Evolutionary conservation across 2,797 vertebrate genomes (phyloP).

Genomic region (Pseudochirops corinnae): DNA sequence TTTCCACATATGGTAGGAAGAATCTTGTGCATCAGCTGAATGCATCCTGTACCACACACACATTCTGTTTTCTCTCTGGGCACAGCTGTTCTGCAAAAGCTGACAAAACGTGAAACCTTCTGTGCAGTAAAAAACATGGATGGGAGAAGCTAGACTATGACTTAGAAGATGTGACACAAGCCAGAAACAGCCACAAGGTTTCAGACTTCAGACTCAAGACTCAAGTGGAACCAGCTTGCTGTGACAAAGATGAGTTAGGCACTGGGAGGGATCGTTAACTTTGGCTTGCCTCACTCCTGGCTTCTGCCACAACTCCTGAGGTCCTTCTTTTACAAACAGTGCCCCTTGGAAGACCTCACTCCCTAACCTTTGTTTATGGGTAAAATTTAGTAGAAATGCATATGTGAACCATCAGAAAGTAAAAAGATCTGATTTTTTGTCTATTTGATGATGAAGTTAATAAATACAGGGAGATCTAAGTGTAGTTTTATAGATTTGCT

Average conservation of each 20-base stretch:
- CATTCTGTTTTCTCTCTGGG: conserved; percentile 88
- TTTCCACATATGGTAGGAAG: conserved; percentile 86
- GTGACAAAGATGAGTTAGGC: conserved; percentile 72
- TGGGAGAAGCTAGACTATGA: conserved; percentile 83
- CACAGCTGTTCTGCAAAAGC: conserved; percentile 88
- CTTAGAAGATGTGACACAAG: conserved; percentile 72
- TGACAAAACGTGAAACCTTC: conserved; percentile 88
- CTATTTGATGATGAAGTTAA: background rate
- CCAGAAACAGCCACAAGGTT: conserved; percentile 75
- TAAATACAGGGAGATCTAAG: background rate
- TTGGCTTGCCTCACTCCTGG: background rate
- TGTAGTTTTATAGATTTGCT: conserved; percentile 32
- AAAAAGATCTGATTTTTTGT: background rate
- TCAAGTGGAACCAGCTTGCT: conserved; percentile 34
- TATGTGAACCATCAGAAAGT: background rate
- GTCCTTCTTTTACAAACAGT: conserved; percentile 6
- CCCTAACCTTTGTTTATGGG: background rate
- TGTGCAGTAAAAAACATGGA: conserved; percentile 86
- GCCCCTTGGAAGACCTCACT: background rate
- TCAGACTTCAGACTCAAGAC: conserved; percentile 72
- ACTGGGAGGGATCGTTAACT: conserved; percentile 27
- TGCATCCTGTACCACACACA: conserved; percentile 87
- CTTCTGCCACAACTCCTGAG: background rate
- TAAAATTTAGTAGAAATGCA: background rate
- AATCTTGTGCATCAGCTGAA: conserved; percentile 85